These are phyloP conservation scores for Leptoclinus maculatus DNA, from an alignment of 2,797 vertebrate genomes.

Conservation along the genomic window DNA sequence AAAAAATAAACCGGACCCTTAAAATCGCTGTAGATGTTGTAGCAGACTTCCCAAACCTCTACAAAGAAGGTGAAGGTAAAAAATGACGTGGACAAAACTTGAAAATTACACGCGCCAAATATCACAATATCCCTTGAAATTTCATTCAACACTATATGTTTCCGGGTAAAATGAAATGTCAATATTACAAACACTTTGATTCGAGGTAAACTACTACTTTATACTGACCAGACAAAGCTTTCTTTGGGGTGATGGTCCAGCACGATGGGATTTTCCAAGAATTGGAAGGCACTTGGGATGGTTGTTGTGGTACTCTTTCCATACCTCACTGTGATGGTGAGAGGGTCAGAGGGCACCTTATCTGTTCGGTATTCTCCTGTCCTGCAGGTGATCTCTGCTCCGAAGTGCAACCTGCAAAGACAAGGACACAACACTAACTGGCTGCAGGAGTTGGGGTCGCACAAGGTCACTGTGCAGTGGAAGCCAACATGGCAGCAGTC, in stretches of 20 bases:
- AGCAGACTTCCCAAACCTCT: background rate
- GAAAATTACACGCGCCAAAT: background rate
- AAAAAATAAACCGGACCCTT: background rate
- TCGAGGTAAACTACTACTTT: background rate
- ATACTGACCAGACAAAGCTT: slow-evolving; percentile 85
- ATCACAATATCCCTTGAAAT: background rate
- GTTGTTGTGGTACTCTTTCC: slow-evolving; percentile 71
- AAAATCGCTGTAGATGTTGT: background rate
- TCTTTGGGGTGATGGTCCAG: slow-evolving; percentile 70
- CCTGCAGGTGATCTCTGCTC: slow-evolving; percentile 79
- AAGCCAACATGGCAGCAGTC: slow-evolving; percentile 64
- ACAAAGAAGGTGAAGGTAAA: background rate
- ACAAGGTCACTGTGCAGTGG: slow-evolving; percentile 50
- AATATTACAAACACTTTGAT: background rate
- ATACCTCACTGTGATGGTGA: slow-evolving; percentile 74
- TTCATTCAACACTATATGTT: background rate
- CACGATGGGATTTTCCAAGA: slow-evolving; percentile 81
- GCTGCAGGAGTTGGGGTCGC: slow-evolving; percentile 34
- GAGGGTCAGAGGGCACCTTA: slow-evolving; percentile 75
- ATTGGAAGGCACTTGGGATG: slow-evolving; percentile 73
- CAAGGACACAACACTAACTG: slow-evolving; percentile 46
- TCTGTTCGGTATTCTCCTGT: slow-evolving; percentile 74
- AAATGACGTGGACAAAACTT: background rate
- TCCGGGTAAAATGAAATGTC: background rate
- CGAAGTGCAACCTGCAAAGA: slow-evolving; percentile 80